Conservation (phyloP, 2,113 vertebrate species). For the Rhegmatorhina hoffmannsi region DNA sequence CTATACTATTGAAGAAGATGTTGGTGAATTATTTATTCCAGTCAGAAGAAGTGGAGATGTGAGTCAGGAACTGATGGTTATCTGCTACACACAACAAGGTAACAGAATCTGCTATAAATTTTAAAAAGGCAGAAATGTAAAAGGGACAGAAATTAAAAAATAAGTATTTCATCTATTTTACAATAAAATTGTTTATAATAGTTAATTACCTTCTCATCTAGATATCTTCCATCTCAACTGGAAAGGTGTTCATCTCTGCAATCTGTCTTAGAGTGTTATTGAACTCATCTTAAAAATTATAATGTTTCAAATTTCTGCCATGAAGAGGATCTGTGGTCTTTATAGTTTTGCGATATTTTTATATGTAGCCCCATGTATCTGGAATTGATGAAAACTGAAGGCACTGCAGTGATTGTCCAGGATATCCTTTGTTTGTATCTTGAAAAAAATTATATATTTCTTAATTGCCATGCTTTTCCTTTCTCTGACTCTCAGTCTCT, state of each 20-base stretch:
- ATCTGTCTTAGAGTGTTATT: neutral
- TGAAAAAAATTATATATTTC: neutral
- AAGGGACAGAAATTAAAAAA: neutral
- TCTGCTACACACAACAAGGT: slow-evolving; percentile 94
- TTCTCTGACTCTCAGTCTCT: neutral
- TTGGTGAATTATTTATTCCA: slow-evolving; percentile 89
- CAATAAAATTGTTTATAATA: neutral
- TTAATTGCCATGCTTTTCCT: neutral
- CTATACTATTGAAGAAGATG: slow-evolving; percentile 85
- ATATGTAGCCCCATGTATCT: neutral
- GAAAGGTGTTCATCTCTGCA: neutral
- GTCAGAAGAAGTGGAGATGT: slow-evolving; percentile 89
- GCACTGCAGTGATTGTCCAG: neutral
- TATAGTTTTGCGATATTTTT: neutral
- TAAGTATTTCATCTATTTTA: neutral
- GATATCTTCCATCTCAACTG: neutral
- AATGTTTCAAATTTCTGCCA: neutral
- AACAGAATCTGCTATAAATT: neutral
- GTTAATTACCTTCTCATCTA: neutral
- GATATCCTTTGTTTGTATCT: neutral
- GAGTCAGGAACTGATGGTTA: slow-evolving; percentile 91
- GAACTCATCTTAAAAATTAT: neutral
- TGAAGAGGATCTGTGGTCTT: neutral
- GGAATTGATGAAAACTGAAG: neutral
- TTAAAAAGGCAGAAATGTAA: neutral